phyloP scores from a whole-genome alignment of 2,113 vertebrate species.

The Burhinus bistriatus region DNA sequence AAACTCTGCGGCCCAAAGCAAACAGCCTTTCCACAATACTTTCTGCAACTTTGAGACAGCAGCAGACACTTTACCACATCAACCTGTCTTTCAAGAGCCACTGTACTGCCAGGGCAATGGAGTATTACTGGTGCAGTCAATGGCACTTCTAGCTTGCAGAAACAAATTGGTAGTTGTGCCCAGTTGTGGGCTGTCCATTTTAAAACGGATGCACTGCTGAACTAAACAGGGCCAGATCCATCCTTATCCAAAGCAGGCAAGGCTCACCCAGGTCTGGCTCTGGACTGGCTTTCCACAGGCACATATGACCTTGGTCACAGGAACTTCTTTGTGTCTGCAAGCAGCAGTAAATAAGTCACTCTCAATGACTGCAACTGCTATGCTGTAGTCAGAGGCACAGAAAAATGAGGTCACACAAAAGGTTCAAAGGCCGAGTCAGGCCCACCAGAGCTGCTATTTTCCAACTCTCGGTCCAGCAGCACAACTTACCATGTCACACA shows the following conservation, averaged over 20 bases:
- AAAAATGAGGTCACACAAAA: neutral
- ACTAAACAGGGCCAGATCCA: neutral
- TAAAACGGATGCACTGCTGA: neutral
- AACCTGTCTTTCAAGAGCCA: neutral
- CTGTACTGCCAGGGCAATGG: neutral
- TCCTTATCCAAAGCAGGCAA: neutral
- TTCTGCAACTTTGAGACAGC: neutral
- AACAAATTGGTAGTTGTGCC: neutral
- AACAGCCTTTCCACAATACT: neutral
- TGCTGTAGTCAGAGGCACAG: fast-evolving
- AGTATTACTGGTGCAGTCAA: neutral
- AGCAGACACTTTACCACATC: neutral
- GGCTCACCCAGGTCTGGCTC: neutral
- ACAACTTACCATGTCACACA: neutral
- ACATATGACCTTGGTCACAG: neutral
- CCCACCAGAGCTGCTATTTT: neutral
- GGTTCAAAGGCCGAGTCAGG: neutral
- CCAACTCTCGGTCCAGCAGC: neutral
- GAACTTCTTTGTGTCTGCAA: neutral
- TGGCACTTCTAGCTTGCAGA: neutral
- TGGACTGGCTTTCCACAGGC: neutral
- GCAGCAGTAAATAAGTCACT: neutral
- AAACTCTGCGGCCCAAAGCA: neutral
- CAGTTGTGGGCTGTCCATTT: neutral
- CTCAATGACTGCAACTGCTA: neutral